Conservation (phyloP, 1,140 invertebrate genomes). For the Drosophila paulistorum region DNA sequence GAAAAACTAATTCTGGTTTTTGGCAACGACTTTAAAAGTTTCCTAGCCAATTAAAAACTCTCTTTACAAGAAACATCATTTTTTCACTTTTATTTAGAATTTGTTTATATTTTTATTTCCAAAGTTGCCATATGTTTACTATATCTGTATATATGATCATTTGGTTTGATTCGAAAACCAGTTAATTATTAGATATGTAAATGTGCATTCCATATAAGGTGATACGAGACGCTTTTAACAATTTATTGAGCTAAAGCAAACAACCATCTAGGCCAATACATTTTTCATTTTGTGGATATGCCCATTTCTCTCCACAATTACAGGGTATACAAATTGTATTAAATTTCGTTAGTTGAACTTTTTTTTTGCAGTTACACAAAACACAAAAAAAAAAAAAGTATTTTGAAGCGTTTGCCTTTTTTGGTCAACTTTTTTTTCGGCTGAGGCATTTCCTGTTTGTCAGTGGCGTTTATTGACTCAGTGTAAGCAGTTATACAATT, state of each 20-base stretch:
- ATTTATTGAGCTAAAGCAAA: not conserved
- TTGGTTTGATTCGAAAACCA: too few relatives aligned
- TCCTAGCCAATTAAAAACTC: too few relatives aligned
- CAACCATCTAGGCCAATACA: too few relatives aligned
- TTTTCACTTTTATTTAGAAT: too few relatives aligned
- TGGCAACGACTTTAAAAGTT: slow-evolving; percentile 16
- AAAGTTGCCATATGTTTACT: too few relatives aligned
- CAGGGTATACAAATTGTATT: slow-evolving; percentile 63
- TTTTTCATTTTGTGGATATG: not conserved
- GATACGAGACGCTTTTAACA: not conserved
- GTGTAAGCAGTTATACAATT: slow-evolving; percentile 59
- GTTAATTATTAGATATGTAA: too few relatives aligned
- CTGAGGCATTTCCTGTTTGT: slow-evolving; percentile 74
- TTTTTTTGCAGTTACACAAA: slow-evolving; percentile 32
- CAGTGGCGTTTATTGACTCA: slow-evolving; percentile 42
- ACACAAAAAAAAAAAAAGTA: slow-evolving; percentile 35
- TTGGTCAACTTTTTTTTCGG: slow-evolving; percentile 68
- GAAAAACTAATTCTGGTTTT: not conserved
- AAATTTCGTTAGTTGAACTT: slow-evolving; percentile 78
- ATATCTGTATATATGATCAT: too few relatives aligned
- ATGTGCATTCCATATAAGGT: not conserved
- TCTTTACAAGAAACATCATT: too few relatives aligned
- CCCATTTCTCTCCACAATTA: not conserved
- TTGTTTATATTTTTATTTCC: too few relatives aligned
- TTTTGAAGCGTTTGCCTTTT: slow-evolving; percentile 63